Evolutionary conservation across 2,888 invertebrate genomes (phyloP), one percentile per base, ranked within the genome.

Genomic region (Troides helena): DNA sequence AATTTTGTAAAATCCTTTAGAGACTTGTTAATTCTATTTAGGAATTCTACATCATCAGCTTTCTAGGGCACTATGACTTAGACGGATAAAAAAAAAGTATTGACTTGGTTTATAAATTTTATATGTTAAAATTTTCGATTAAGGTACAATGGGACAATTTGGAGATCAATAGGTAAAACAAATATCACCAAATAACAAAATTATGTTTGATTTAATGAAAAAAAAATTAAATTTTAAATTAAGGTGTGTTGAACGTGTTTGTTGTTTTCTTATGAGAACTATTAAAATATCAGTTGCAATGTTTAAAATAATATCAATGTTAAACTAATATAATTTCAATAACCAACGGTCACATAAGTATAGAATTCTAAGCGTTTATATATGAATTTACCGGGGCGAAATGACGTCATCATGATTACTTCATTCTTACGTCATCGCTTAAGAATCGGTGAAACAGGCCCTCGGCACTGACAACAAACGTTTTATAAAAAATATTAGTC

Each of bases 351-450:
- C 53, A 53, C 53, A 18, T 50, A 53, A 53, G 0, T 18, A 7
- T 12, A 8, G 8, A 43, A 12, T 43, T 56, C 10, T 23, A 63
- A 53, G 30, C 23, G n/a, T 50, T 61, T 61, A 62, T 30, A 10
- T 39, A 43, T 62, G 61, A 50, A 66, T 62, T 65, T 59, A 68
- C 46, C 5, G 36, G 18, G 61, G 23, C 70, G 59, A 69, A 70
- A 86, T 90, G 86, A 85, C 90, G 89, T 90, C 90, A 90, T 79
- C 81, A 74, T 74, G 78, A 78, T 82, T 81, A 80, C 80, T 76
- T 79, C 78, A 80, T 80, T 76, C 78, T 77, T 88, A 89, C 90
- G 90, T 91, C 90, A 91, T 81, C 84, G 78, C 72, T 69, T 70
- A 70, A 71, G 70, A 71, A 71, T 71, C 67, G 62, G 53, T 69